These are phyloP conservation scores for Acropora tenuis DNA, from an alignment of 64 coral and sea anemone species.

Conservation along the genomic window DNA sequence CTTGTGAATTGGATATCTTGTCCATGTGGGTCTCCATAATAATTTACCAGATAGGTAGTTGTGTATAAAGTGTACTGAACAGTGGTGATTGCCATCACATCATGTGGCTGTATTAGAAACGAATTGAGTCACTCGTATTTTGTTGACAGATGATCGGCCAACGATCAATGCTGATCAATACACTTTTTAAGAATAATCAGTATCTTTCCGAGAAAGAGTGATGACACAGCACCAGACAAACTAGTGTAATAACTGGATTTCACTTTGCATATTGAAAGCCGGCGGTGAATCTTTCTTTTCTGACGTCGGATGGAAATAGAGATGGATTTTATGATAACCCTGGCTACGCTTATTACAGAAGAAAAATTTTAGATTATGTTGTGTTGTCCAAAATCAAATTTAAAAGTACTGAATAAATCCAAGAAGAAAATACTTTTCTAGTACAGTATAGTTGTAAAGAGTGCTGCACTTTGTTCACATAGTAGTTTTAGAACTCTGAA, in stretches of 20 bases:
- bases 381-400: slow-evolving; percentile 8
- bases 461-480: not conserved
- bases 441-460: not conserved
- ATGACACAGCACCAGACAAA: not conserved
- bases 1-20: not conserved
- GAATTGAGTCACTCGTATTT: no score
- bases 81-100: not conserved
- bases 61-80: slow-evolving; percentile 40
- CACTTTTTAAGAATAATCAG: no score
- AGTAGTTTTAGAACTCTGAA: not conserved
- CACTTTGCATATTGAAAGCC: not conserved
- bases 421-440: not conserved
- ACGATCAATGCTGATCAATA: no score
- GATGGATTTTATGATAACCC: not conserved
- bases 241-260: not conserved
- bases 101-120: not conserved
- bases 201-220: not conserved
- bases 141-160: no score
- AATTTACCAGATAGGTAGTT: slow-evolving; percentile 29
- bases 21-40: slow-evolving; percentile 26
- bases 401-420: slow-evolving; percentile 1
- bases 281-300: not conserved
- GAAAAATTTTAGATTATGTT: not conserved
- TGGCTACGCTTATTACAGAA: not conserved
- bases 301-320: not conserved